Evolutionary conservation across 2,113 vertebrate genomes (phyloP).

Genomic region (Boulengeromyrus knoepffleri): DNA sequence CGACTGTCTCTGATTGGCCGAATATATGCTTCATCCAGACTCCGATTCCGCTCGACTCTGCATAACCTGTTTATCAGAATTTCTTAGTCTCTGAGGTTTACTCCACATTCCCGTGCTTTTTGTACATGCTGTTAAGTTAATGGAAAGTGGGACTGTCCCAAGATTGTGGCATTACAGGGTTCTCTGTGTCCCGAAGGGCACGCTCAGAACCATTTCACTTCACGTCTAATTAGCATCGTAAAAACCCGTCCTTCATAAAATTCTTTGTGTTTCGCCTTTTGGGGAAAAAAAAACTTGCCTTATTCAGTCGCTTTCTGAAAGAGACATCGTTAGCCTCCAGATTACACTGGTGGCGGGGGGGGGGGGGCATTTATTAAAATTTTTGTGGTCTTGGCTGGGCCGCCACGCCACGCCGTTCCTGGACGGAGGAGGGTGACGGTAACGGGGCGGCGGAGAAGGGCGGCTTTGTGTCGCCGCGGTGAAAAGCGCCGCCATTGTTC

Average conservation of each 20-base stretch:
- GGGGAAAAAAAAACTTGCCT: background rate
- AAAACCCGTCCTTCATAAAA: background rate
- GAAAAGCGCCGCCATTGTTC: background rate
- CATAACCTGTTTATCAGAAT: background rate
- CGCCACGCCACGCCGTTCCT: background rate
- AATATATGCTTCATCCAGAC: background rate
- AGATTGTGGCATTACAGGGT: background rate
- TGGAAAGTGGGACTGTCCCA: background rate
- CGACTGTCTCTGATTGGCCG: background rate
- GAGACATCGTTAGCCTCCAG: background rate
- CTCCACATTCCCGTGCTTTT: background rate
- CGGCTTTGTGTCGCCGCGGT: background rate
- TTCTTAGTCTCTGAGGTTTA: background rate
- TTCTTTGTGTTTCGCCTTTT: background rate
- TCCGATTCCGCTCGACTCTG: background rate
- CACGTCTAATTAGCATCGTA: background rate
- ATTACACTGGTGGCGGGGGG: background rate
- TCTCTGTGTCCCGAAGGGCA: background rate
- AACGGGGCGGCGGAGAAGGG: background rate
- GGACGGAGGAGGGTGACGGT: background rate
- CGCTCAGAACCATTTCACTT: background rate
- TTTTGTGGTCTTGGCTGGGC: background rate
- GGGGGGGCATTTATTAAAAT: background rate
- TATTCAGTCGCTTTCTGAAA: slow-evolving; percentile 7
- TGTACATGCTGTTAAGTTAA: background rate